Evolutionary conservation across 2,113 vertebrate species (phyloP).

Genomic region (Cochlearius cochlearius): DNA sequence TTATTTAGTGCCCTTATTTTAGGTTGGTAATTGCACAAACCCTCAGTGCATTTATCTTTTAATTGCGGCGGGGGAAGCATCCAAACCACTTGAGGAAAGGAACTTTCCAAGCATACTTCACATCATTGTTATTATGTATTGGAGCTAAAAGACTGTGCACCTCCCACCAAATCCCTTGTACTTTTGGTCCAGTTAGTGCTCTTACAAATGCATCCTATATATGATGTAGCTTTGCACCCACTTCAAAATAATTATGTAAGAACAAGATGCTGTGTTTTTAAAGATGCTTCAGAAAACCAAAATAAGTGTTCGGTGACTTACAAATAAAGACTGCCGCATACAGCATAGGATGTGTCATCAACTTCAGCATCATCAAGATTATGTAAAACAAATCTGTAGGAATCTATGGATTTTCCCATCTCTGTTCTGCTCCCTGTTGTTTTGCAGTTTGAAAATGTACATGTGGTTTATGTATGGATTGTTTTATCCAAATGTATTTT

Average conservation of each 20-base stretch:
- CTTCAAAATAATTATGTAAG: background rate
- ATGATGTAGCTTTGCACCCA: background rate
- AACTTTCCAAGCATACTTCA: background rate
- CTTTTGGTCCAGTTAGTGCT: background rate
- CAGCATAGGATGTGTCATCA: background rate
- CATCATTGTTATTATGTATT: background rate
- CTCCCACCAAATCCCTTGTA: background rate
- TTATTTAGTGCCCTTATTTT: background rate
- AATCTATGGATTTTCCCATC: background rate
- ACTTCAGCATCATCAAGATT: background rate
- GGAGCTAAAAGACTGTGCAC: background rate
- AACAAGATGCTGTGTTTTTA: background rate
- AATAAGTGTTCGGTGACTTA: background rate
- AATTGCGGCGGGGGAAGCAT: background rate
- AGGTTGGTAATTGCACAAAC: background rate
- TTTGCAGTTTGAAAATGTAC: background rate
- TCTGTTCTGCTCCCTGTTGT: background rate
- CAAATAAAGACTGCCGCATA: background rate
- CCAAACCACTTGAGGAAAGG: background rate
- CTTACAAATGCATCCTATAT: background rate
- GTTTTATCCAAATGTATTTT: background rate
- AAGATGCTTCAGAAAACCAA: background rate
- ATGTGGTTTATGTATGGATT: background rate
- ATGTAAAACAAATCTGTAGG: background rate
- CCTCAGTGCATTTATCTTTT: background rate